Evolutionary conservation across 2,113 vertebrate species (phyloP).

Genomic region (Neolamprologus longior): DNA sequence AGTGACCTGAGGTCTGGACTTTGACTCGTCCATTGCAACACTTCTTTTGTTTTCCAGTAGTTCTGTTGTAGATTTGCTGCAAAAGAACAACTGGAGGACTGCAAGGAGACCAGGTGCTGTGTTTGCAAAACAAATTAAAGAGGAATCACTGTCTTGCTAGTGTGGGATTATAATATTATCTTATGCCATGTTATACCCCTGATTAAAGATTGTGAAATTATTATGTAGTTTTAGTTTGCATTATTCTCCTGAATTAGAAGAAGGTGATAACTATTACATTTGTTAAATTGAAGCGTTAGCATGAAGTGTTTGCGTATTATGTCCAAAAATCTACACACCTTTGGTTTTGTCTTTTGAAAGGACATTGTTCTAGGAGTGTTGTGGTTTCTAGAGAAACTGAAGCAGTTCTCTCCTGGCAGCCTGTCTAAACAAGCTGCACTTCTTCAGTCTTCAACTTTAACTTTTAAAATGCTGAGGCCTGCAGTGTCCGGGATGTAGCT

Average conservation of each 20-base stretch:
- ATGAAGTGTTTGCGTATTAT: background rate
- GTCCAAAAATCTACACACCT: background rate
- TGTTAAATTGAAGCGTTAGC: background rate
- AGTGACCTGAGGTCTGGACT: background rate
- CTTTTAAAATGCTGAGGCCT: background rate
- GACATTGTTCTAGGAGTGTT: background rate
- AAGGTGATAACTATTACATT: background rate
- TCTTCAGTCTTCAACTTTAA: background rate
- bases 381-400: background rate
- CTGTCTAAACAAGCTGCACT: background rate
- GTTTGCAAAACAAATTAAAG: background rate
- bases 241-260: background rate
- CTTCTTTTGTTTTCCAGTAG: background rate
- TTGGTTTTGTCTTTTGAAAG: background rate
- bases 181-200: background rate
- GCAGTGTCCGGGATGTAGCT: background rate
- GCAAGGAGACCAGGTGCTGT: background rate
- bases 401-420: background rate
- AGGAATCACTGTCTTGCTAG: background rate
- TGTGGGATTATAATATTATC: background rate
- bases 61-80: background rate
- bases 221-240: background rate
- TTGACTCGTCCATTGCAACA: background rate
- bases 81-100: rapidly evolving
- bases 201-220: background rate